These are phyloP conservation scores for Triplophysa tibetana DNA, from an alignment of 2,113 vertebrate genomes.

Conservation along the genomic window DNA sequence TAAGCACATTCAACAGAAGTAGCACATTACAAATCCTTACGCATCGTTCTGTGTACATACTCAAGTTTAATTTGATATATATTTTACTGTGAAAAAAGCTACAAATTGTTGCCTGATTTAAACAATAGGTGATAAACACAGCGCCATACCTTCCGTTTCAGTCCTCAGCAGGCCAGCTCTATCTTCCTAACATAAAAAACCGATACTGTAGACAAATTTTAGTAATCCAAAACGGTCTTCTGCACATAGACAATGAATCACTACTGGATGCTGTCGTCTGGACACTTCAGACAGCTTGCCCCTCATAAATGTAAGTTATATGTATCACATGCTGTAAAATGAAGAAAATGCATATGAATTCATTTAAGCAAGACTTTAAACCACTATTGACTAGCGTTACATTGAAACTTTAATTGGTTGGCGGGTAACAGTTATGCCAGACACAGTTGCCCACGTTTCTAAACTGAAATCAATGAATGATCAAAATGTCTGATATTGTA, in stretches of 20 bases:
- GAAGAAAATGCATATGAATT: background rate
- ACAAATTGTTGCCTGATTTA: background rate
- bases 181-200: slow-evolving; percentile 52
- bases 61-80: background rate
- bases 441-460: background rate
- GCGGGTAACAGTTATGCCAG: too few relatives aligned
- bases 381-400: background rate
- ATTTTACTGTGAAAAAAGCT: background rate
- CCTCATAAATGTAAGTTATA: slow-evolving; percentile 55
- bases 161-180: slow-evolving; percentile 61
- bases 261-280: slow-evolving; percentile 45
- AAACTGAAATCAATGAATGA: background rate
- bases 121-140: slow-evolving; percentile 4
- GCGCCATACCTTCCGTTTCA: slow-evolving; percentile 65
- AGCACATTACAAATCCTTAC: background rate
- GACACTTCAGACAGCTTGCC: slow-evolving; percentile 59
- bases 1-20: background rate
- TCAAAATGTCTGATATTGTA: background rate
- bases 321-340: slow-evolving; percentile 70
- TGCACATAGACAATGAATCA: slow-evolving; percentile 50
- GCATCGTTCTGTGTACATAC: background rate
- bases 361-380: background rate
- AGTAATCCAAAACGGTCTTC: slow-evolving; percentile 55
- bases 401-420: background rate
- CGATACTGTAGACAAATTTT: slow-evolving; percentile 55